phyloP scores from a whole-genome alignment of 2,797 vertebrate genomes.

The Poecilia picta region DNA sequence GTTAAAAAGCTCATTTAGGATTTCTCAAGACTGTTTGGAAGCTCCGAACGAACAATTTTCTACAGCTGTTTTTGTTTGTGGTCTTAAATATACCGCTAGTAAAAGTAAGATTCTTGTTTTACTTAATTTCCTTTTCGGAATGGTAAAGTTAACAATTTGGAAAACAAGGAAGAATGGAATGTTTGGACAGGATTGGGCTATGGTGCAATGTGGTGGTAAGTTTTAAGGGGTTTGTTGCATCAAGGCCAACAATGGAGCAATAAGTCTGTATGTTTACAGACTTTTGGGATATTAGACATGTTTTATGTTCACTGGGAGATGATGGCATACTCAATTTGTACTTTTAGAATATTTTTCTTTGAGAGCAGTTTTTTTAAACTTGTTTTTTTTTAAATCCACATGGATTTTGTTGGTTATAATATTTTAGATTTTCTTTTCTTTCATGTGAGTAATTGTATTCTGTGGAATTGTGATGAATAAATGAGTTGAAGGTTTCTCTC shows the following conservation, averaged over 20 bases:
- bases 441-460: too few relatives aligned
- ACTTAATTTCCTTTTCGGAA: conserved; percentile 2
- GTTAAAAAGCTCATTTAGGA: neutral
- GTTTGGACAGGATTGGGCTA: neutral
- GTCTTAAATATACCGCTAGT: neutral
- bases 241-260: neutral
- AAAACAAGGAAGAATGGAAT: neutral
- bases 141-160: conserved; percentile 7
- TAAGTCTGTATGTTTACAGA: conserved; percentile 9
- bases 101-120: conserved; percentile 2
- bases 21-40: neutral
- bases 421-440: too few relatives aligned
- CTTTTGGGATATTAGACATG: conserved; percentile 1
- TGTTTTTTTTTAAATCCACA: too few relatives aligned
- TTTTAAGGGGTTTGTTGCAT: neutral
- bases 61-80: neutral
- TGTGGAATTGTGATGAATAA: neutral
- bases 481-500: neutral
- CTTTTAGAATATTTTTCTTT: neutral
- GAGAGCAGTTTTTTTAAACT: too few relatives aligned
- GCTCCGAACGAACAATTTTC: too few relatives aligned
- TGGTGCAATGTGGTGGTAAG: neutral
- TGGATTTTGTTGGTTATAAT: too few relatives aligned
- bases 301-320: neutral
- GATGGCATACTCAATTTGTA: neutral